These are phyloP conservation scores for Piprites chloris DNA, from an alignment of 2,113 vertebrate species.

Conservation along the genomic window DNA sequence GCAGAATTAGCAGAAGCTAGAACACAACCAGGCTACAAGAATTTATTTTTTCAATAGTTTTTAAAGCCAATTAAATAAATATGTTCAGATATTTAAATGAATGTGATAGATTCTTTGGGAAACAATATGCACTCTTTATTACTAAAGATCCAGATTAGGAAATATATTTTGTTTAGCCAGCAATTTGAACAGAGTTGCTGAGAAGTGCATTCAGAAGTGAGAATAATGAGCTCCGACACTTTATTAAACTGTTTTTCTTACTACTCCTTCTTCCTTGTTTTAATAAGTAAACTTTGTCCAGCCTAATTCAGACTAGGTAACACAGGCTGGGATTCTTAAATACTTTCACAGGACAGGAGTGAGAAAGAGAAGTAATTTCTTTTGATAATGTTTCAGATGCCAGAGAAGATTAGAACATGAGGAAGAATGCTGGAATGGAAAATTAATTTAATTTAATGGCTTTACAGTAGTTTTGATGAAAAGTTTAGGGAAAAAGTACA, in stretches of 20 bases:
- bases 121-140: not conserved
- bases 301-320: not conserved
- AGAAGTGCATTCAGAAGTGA: not conserved
- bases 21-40: not conserved
- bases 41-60: not conserved
- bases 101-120: not conserved
- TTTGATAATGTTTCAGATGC: not conserved
- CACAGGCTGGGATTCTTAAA: not conserved
- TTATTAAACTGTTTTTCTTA: not conserved
- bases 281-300: not conserved
- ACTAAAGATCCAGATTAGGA: not conserved
- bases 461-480: not conserved
- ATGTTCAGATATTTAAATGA: not conserved
- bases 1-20: not conserved
- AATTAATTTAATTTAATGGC: conserved; percentile 10
- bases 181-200: not conserved
- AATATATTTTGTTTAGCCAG: not conserved
- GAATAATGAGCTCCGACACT: not conserved
- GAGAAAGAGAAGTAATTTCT: not conserved
- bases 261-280: not conserved
- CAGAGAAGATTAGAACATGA: conserved; percentile 6
- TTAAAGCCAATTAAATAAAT: not conserved
- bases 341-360: not conserved
- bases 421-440: conserved; percentile 13
- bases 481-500: not conserved